These are phyloP conservation scores for Hippocampus barbouri DNA, from an alignment of 2,113 vertebrate genomes.

Conservation along the genomic window DNA sequence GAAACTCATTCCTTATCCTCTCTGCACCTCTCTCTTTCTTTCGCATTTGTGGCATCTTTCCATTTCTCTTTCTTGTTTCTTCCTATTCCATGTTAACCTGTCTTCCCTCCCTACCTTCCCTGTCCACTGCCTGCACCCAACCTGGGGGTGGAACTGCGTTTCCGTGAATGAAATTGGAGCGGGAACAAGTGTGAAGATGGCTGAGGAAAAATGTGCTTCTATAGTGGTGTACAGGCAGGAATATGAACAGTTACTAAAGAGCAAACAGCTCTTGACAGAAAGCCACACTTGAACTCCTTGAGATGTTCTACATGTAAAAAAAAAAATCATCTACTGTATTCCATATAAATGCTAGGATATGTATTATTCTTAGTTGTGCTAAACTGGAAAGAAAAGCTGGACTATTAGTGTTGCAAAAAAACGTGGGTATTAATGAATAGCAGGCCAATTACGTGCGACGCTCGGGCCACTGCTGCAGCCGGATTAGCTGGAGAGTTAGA, in stretches of 20 bases:
- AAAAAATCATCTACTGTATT: slow-evolving; percentile 20
- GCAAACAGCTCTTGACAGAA: slow-evolving; percentile 12
- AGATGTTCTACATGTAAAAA: slow-evolving; percentile 28
- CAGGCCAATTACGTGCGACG: slow-evolving; percentile 21
- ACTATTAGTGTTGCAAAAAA: slow-evolving; percentile 1
- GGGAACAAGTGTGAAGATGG: slow-evolving; percentile 31
- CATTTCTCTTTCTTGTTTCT: slow-evolving; percentile 25
- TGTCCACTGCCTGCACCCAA: slow-evolving; percentile 11
- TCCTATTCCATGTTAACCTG: slow-evolving; percentile 26
- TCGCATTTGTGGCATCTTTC: slow-evolving; percentile 25
- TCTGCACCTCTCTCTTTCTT: slow-evolving; percentile 21
- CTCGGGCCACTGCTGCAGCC: background rate
- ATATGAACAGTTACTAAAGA: slow-evolving; percentile 21
- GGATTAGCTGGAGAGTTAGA: slow-evolving; percentile 23
- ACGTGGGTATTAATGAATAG: slow-evolving; percentile 15
- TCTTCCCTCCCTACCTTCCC: slow-evolving; percentile 21
- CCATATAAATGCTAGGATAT: background rate
- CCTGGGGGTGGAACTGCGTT: slow-evolving; percentile 20
- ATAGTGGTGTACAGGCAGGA: background rate
- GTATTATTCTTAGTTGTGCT: background rate
- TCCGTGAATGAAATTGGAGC: slow-evolving; percentile 51
- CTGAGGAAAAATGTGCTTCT: slow-evolving; percentile 20
- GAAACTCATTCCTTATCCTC: slow-evolving; percentile 51
- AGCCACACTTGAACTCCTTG: slow-evolving; percentile 11
- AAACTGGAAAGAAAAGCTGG: background rate